Conservation (phyloP, 2,113 vertebrate species). For the Sorex fumeus region DNA sequence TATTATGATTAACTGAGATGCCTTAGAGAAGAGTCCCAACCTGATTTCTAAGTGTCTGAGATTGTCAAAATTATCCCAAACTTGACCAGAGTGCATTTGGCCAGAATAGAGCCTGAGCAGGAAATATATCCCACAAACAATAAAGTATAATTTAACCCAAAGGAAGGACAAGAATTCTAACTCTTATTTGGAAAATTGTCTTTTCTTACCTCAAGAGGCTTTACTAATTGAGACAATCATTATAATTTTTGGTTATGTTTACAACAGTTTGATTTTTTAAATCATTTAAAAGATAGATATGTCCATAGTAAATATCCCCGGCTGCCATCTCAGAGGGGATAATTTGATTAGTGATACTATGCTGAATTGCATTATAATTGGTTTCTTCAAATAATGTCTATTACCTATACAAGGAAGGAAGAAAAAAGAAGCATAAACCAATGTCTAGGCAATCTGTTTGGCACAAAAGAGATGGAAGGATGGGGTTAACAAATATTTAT, state of each 20-base stretch:
- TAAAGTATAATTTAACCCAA: slow-evolving; percentile 56
- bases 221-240: slow-evolving; percentile 50
- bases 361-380: slow-evolving; percentile 74
- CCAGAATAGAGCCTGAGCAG: slow-evolving; percentile 55
- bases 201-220: slow-evolving; percentile 48
- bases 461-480: slow-evolving; percentile 72
- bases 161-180: slow-evolving; percentile 56
- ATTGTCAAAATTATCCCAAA: slow-evolving; percentile 56
- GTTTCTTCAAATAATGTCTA: slow-evolving; percentile 74
- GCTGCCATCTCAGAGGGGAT: slow-evolving; percentile 38
- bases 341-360: slow-evolving; percentile 76
- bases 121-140: slow-evolving; percentile 41
- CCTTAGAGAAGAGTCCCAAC: slow-evolving; percentile 3
- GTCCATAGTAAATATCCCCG: slow-evolving; percentile 73
- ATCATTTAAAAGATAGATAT: slow-evolving; percentile 77
- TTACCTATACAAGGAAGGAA: slow-evolving; percentile 14
- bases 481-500: slow-evolving; percentile 81
- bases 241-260: slow-evolving; percentile 44
- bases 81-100: slow-evolving; percentile 5
- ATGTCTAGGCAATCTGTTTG: slow-evolving; percentile 80
- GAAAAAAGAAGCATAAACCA: slow-evolving; percentile 75
- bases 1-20: slow-evolving; percentile 33
- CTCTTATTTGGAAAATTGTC: slow-evolving; percentile 45
- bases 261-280: slow-evolving; percentile 75
- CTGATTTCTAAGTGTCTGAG: slow-evolving; percentile 47